Evolutionary conservation across 1,140 invertebrate species (phyloP), one percentile per base, ranked within the genome.

Genomic region (Macrobrachium nipponense): DNA sequence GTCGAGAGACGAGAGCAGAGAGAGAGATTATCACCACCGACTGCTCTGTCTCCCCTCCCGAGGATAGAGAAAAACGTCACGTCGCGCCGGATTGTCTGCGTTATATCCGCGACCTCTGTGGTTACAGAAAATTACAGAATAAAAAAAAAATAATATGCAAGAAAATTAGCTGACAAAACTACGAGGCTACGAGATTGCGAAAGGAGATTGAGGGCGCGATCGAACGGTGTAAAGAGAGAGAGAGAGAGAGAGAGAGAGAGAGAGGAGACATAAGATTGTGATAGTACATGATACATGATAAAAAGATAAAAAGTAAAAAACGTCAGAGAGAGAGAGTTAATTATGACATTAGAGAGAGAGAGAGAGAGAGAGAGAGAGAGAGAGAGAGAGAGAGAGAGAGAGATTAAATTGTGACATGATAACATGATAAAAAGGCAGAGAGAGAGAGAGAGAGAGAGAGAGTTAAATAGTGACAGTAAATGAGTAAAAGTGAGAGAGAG

Each of bases 381-480:
- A 20, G 20, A 17, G 15, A 43, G 36, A 27, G 27, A 80, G 12
- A 17, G 64, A 68, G 60, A 27, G 36, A 80, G 18, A 81, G 10
- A 70, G n/a, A 20, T 0, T 14, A 51, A 44, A 51, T 14, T 51
- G 75, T 51, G 75, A 20, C 17, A 51, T n/a, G n/a, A n/a, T n/a
- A n/a, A n/a, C n/a, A n/a, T n/a, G n/a, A n/a, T n/a, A n/a, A n/a
- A n/a, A 23, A 18, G 5, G n/a, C 10, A 58, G 6, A 62, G 61
- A 36, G 64, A 43, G 64, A 70, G 68, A 58, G 79, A 70, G 43
- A n/a, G n/a, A n/a, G n/a, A n/a, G n/a, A n/a, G n/a, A n/a, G n/a
- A n/a, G n/a, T n/a, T n/a, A n/a, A n/a, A n/a, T n/a, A n/a, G n/a
- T n/a, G n/a, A n/a, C n/a, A n/a, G n/a, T n/a, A n/a, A n/a, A n/a